A percentile compares a stretch with the other conserved stretches of the same genome.
Evolutionary conservation across 2,797 vertebrate genomes (phyloP).

Genomic region (Eurystomus glaucurus): DNA sequence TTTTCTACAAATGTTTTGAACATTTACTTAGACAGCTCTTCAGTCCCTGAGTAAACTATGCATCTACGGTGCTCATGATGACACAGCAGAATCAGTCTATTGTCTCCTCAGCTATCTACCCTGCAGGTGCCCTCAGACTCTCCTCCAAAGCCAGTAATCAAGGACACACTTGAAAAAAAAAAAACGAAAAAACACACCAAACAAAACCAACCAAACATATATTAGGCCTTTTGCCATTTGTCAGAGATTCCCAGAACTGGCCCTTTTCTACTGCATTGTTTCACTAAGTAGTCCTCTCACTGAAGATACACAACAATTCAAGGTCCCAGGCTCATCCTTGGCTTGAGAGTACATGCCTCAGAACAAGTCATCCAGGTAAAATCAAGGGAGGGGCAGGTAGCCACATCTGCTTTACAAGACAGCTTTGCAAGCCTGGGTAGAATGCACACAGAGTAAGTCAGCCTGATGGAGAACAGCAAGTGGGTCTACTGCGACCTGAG

Average conservation of each 20-base stretch:
- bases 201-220: too few species aligned
- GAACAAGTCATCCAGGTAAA: background rate
- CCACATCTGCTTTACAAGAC: background rate
- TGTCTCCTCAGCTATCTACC: conserved; percentile 15
- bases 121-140: background rate
- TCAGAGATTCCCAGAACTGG: background rate
- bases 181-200: background rate
- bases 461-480: background rate
- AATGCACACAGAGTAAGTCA: background rate
- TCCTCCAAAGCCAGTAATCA: conserved; percentile 29
- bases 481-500: background rate
- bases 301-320: background rate
- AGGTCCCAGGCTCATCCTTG: background rate
- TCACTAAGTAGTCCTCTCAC: background rate
- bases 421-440: background rate
- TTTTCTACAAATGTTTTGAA: background rate
- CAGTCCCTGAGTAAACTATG: background rate
- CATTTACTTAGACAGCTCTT: conserved; percentile 18
- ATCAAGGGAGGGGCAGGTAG: background rate
- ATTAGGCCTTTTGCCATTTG: background rate
- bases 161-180: background rate
- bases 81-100: conserved; percentile 55
- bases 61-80: background rate
- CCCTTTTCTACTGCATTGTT: background rate
- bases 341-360: background rate